Evolutionary conservation across 1,140 invertebrate genomes (phyloP).

Genomic region (Drosophila neocordata): DNA sequence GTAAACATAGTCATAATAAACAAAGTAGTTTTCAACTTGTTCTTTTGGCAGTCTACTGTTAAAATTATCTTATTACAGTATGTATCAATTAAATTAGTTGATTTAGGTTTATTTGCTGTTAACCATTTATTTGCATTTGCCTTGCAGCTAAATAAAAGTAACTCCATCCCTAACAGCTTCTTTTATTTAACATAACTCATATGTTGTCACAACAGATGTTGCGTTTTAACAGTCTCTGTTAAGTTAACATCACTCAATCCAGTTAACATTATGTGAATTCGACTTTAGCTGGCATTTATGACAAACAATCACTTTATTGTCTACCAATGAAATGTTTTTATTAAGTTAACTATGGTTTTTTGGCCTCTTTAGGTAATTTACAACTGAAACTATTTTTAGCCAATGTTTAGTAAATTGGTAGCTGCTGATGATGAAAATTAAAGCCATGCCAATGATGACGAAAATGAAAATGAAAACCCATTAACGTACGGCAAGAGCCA

Average conservation of each 20-base stretch:
- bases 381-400: conserved; percentile 36
- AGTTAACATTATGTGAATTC: neutral
- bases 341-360: conserved; percentile 62
- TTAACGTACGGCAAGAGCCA: conserved; percentile 59
- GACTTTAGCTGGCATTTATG: conserved; percentile 23
- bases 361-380: conserved; percentile 40
- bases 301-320: conserved; percentile 53
- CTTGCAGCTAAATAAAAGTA: no score
- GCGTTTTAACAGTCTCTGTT: conserved; percentile 27
- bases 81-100: no score
- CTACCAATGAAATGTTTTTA: conserved; percentile 53
- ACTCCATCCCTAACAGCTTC: neutral
- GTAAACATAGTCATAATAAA: no score
- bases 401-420: conserved; percentile 31
- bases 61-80: no score
- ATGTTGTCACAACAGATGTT: conserved; percentile 58
- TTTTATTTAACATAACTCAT: conserved; percentile 55
- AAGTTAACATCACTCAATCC: conserved; percentile 50
- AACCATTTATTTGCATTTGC: no score
- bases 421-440: conserved; percentile 38
- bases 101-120: no score
- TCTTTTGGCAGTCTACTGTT: no score
- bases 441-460: conserved; percentile 4
- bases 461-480: conserved; percentile 43
- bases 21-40: no score